Base-by-base conservation (phyloP, 2,797 vertebrate genomes). In the Momotus momota region DNA sequence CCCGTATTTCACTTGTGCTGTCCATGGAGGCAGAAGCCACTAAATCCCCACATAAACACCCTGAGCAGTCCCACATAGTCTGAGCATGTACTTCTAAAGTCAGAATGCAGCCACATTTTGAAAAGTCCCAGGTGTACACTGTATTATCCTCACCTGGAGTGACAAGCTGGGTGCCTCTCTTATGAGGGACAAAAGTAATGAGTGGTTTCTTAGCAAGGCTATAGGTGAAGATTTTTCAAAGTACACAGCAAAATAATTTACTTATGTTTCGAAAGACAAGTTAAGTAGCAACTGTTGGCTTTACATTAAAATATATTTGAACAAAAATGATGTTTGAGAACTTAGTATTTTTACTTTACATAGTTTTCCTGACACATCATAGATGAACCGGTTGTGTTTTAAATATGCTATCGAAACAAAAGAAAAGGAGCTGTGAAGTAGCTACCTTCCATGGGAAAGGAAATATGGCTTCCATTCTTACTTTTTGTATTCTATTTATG, bases 1-100 rank as follows among this genome's bases (percentile, higher is more conserved):
- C 99, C 99, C 98, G 98, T 92, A 99, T 97, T 96, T 98, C 98
- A 65, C 97, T 94, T 1, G 98, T 99, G 65, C 89, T 97, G 73
- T 99, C 99, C 55, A 97, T 69, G 7, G 98, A 99, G 61, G 98
- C 98, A 60, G 99, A 99, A 18, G 98, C 98, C 86, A 99, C 95
- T n/a, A 98, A 98, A 92, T 98, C 96, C 2, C 98, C 98, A 4
- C 98, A 97, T 1, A 98, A 97, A 88, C 98, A 98, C 97, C 99
- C 99, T 0, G 97, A 98, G 93, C 98, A 99, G 78, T 96, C 96
- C 94, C 96, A 98, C 2, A 97, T 96, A 6, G 98, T 92, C 0
- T 96, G 97, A 17, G 27, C 78, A 35, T 98, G 98, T 29, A 98
- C 98, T 78, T 97, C 95, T 21, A 98, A 96, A 45, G 97, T 98